Conservation (phyloP, 2,888 invertebrate genomes). For the Euclidia mi region DNA sequence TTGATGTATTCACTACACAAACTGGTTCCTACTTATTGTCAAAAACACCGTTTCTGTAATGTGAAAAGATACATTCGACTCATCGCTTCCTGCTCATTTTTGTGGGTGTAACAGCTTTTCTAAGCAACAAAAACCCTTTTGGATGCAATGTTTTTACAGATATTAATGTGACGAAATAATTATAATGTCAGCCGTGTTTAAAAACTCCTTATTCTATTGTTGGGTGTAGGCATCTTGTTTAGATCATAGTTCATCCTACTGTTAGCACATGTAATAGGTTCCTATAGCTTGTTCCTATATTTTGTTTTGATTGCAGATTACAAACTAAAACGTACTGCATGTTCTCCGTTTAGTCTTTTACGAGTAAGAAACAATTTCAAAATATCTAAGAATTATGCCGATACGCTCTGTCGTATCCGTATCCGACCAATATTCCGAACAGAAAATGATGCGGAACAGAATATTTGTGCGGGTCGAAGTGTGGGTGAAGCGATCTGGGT, state of each 20-base stretch:
- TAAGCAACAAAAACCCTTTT: slow-evolving; percentile 12
- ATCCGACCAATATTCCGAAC: slow-evolving; percentile 17
- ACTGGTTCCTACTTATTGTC: slow-evolving; percentile 74
- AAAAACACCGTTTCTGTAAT: slow-evolving; percentile 64
- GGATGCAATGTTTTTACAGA: slow-evolving; percentile 1
- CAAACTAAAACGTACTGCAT: neutral
- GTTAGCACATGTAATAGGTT: no score
- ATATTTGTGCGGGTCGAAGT: slow-evolving; percentile 32
- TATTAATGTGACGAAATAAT: no score
- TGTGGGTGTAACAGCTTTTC: slow-evolving; percentile 11
- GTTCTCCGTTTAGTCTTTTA: slow-evolving; percentile 8
- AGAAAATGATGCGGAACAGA: slow-evolving; percentile 33
- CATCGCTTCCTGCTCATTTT: slow-evolving; percentile 50
- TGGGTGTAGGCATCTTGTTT: no score
- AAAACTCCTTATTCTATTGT: no score
- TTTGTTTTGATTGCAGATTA: neutral
- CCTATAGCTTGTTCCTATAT: no score
- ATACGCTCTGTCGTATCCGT: slow-evolving; percentile 17
- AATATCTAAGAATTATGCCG: slow-evolving; percentile 24
- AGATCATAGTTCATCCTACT: no score
- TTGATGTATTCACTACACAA: slow-evolving; percentile 80
- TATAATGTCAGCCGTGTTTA: no score
- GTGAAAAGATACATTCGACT: slow-evolving; percentile 59
- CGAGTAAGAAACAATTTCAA: slow-evolving; percentile 12
- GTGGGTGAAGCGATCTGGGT: slow-evolving; percentile 34